Conservation (phyloP, 2,113 vertebrate genomes). For the Xiphophorus couchianus region DNA sequence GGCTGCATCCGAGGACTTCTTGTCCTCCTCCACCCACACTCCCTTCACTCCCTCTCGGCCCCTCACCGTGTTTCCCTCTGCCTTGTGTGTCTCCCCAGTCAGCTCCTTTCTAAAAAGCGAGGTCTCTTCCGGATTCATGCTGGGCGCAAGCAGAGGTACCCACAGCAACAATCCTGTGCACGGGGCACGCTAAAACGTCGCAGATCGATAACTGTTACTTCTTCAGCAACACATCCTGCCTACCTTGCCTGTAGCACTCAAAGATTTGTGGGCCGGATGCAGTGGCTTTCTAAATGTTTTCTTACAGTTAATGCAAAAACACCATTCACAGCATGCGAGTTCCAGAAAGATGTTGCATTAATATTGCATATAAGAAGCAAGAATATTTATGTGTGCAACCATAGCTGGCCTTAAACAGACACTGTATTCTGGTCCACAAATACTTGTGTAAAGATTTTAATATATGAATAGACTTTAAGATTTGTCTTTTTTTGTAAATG, state of each 20-base stretch:
- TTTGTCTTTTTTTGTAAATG: conserved; percentile 27
- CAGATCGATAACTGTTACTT: conserved; percentile 25
- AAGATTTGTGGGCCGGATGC: conserved; percentile 64
- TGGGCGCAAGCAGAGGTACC: conserved; percentile 97
- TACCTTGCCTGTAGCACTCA: conserved; percentile 55
- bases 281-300: background rate
- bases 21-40: conserved; percentile 17
- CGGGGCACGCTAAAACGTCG: conserved; percentile 72
- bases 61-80: conserved; percentile 87
- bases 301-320: background rate
- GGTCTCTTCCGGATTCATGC: conserved; percentile 96
- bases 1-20: conserved; percentile 32
- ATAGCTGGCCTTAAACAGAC: conserved; percentile 2
- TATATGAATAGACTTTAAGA: conserved; percentile 25
- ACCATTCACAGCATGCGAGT: background rate
- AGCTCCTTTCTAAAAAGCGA: conserved; percentile 94
- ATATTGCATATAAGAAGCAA: background rate
- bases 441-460: conserved; percentile 37
- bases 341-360: background rate
- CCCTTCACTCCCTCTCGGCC: conserved; percentile 30
- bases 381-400: conserved; percentile 1
- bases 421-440: conserved; percentile 52
- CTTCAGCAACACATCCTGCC: conserved; percentile 26
- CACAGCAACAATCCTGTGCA: conserved; percentile 74
- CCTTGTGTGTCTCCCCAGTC: conserved; percentile 90